Conservation (phyloP, 2,888 invertebrate genomes). For the Drosophila acutilabella region DNA sequence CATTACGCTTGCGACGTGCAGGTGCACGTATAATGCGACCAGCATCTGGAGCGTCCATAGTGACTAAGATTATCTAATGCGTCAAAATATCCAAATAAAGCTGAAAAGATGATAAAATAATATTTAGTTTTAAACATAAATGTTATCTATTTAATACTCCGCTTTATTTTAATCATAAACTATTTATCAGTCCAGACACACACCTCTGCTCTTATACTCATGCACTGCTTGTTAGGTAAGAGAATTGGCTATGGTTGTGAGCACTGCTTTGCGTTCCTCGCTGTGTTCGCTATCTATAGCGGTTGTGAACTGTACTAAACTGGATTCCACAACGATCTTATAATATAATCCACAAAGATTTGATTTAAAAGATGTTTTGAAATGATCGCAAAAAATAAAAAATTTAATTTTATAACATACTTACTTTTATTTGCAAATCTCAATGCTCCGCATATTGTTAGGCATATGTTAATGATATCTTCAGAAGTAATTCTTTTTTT, state of each 20-base stretch:
- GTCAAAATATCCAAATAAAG: constrained; percentile 3
- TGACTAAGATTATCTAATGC: constrained; percentile 13
- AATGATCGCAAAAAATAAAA: background rate
- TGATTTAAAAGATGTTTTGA: background rate
- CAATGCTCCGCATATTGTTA: constrained; percentile 35
- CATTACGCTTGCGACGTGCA: constrained; percentile 91
- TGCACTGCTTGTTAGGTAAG: constrained; percentile 2
- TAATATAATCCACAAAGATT: background rate
- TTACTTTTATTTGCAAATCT: constrained; percentile 34
- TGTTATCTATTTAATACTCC: no score
- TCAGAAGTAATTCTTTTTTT: constrained; percentile 11
- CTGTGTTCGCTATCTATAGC: background rate
- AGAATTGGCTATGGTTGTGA: constrained; percentile 20
- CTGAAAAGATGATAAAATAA: constrained; percentile 3
- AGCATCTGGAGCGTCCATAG: constrained; percentile 79
- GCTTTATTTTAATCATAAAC: no score
- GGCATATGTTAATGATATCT: constrained; percentile 27
- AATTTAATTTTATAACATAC: constrained; percentile 8
- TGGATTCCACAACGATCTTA: constrained; percentile 30
- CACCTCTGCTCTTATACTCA: constrained; percentile 32
- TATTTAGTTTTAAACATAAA: no score
- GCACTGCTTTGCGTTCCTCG: constrained; percentile 34
- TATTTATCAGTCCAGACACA: constrained; percentile 31
- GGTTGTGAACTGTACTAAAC: constrained; percentile 30
- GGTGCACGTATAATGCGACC: constrained; percentile 90